phyloP scores from a whole-genome alignment of 1,140 invertebrate genomes.

The Drosophila varians region DNA sequence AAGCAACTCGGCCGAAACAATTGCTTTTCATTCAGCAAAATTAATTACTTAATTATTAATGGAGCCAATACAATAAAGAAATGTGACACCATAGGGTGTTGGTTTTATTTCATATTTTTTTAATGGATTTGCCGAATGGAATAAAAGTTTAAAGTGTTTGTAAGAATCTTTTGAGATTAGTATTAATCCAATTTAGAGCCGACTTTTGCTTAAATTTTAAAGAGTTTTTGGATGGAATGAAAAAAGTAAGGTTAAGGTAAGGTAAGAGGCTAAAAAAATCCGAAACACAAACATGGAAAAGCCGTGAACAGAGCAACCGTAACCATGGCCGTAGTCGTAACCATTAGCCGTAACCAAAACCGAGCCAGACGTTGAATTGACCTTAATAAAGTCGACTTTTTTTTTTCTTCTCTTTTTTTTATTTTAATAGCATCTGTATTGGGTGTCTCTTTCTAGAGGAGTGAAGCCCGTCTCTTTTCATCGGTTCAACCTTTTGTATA shows the following conservation, averaged over 20 bases:
- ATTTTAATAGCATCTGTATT: conserved; percentile 24
- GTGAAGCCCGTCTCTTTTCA: background rate
- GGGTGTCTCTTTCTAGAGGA: background rate
- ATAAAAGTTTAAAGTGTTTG: no score
- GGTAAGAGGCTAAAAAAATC: conserved; percentile 41
- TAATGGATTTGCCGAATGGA: no score
- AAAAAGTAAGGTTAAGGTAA: background rate
- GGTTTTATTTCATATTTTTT: no score
- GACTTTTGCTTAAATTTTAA: no score
- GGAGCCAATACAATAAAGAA: no score
- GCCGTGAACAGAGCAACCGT: conserved; percentile 11
- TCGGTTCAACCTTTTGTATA: conserved; percentile 2
- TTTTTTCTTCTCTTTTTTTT: conserved; percentile 56
- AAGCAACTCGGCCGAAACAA: conserved; percentile 12
- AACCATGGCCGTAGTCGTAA: conserved; percentile 55
- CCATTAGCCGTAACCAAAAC: conserved; percentile 70
- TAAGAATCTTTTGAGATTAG: no score
- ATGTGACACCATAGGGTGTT: no score
- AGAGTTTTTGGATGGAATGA: no score
- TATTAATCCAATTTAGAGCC: no score
- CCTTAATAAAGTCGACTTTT: conserved; percentile 78
- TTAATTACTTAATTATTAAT: no score
- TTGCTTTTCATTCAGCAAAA: conserved; percentile 10
- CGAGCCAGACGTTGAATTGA: conserved; percentile 77
- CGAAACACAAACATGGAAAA: conserved; percentile 35